Evolutionary conservation across 2,888 invertebrate genomes (phyloP).

Genomic region (Cryptophagus acutangulus): DNA sequence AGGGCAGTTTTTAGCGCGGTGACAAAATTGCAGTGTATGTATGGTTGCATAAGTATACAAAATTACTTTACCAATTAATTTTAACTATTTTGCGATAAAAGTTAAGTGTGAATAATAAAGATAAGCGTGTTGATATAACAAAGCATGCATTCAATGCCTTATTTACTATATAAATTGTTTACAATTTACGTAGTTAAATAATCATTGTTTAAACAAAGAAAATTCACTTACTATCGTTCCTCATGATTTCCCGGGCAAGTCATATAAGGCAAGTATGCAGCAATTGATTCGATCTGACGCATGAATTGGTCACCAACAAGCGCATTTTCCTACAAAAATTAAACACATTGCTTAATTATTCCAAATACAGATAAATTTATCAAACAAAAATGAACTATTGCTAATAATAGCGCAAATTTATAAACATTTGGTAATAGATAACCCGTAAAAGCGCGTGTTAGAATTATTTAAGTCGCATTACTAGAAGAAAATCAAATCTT

Average conservation of each 20-base stretch:
- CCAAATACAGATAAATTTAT: too few species aligned
- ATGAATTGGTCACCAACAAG: constrained; percentile 87
- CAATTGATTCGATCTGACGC: constrained; percentile 84
- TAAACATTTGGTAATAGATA: too few species aligned
- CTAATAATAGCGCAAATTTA: too few species aligned
- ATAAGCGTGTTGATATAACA: background rate
- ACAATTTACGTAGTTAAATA: background rate
- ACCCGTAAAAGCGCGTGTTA: too few species aligned
- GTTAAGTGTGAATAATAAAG: background rate
- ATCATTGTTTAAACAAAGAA: constrained; percentile 4
- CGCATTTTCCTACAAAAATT: constrained; percentile 69
- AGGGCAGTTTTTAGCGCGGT: too few species aligned
- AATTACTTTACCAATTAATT: background rate
- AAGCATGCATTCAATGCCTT: background rate
- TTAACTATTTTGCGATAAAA: constrained; percentile 3
- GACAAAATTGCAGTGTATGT: too few species aligned
- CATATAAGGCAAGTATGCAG: constrained; percentile 89
- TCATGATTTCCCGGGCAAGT: constrained; percentile 92
- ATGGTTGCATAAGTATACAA: too few species aligned
- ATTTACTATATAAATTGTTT: too few species aligned
- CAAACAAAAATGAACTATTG: background rate
- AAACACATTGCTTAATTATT: too few species aligned
- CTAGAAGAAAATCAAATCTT: constrained; percentile 22
- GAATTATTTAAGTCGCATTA: background rate
- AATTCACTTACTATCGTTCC: constrained; percentile 63